These are phyloP conservation scores for Yasuhikotakia modesta DNA, from an alignment of 2,797 vertebrate genomes.

Conservation along the genomic window DNA sequence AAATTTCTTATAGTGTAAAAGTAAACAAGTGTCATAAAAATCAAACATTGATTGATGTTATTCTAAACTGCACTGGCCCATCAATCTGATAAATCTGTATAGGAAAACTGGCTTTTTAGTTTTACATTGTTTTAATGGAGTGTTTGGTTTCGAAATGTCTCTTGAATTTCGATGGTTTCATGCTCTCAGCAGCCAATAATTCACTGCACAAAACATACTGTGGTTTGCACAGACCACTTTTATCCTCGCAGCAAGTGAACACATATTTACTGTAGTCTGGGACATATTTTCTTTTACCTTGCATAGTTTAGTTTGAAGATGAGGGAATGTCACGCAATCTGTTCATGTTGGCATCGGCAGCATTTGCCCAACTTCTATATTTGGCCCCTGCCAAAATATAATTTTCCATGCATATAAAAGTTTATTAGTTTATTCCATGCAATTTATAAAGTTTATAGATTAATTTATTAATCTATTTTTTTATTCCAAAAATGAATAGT, in stretches of 20 bases:
- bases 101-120: too few species aligned
- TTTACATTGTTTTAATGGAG: neutral
- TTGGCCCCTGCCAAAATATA: too few species aligned
- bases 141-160: neutral
- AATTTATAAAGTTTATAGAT: too few species aligned
- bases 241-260: too few species aligned
- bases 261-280: too few species aligned
- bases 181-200: neutral
- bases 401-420: too few species aligned
- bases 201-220: neutral
- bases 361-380: too few species aligned
- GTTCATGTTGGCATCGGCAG: too few species aligned
- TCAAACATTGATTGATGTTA: neutral
- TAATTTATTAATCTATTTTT: too few species aligned
- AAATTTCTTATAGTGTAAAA: neutral
- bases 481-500: too few species aligned
- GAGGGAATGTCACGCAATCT: too few species aligned
- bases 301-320: neutral
- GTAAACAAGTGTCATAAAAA: neutral
- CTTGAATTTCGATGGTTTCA: neutral
- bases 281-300: neutral
- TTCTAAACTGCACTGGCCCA: neutral
- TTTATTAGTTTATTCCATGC: too few species aligned
- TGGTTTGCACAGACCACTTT: neutral
- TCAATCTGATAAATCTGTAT: neutral